Conservation (phyloP, 1,140 invertebrate genomes). For the Gonioctena quinquepunctata region DNA sequence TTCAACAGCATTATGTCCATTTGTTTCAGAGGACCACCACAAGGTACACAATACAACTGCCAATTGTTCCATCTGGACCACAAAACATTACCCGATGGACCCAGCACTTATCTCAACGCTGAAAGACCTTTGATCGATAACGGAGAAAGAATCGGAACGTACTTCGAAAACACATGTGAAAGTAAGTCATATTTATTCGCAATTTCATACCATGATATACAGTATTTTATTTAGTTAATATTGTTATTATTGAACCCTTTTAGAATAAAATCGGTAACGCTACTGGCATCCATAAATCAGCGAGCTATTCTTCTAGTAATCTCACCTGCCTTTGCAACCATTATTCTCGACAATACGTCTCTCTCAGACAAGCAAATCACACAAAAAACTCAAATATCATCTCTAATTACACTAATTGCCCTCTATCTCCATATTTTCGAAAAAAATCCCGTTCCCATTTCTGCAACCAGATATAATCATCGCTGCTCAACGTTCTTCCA, state of each 20-base stretch:
- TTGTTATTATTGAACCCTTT: no score
- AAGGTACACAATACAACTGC: slow-evolving; percentile 82
- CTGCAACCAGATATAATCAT: not conserved
- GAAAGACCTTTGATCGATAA: slow-evolving; percentile 89
- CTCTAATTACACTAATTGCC: not conserved
- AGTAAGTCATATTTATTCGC: slow-evolving; percentile 61
- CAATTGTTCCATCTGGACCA: slow-evolving; percentile 91
- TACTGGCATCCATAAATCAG: no score
- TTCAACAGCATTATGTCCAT: no score
- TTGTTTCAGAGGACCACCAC: slow-evolving; percentile 67
- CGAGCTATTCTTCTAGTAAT: no score
- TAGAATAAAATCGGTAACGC: no score
- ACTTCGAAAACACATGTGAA: slow-evolving; percentile 89
- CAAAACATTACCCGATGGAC: slow-evolving; percentile 87
- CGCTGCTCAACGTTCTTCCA: no score
- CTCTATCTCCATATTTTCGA: not conserved
- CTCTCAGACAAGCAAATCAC: not conserved
- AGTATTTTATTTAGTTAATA: no score
- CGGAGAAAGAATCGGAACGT: slow-evolving; percentile 84
- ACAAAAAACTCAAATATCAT: not conserved
- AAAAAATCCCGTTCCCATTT: not conserved
- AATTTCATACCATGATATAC: no score
- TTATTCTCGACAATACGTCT: no score
- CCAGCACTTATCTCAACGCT: slow-evolving; percentile 84
- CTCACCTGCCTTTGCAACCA: no score